Evolutionary conservation across 2,888 invertebrate species (phyloP), one percentile per base, ranked within the genome.

Genomic region (Tenthredo scrophulariae): DNA sequence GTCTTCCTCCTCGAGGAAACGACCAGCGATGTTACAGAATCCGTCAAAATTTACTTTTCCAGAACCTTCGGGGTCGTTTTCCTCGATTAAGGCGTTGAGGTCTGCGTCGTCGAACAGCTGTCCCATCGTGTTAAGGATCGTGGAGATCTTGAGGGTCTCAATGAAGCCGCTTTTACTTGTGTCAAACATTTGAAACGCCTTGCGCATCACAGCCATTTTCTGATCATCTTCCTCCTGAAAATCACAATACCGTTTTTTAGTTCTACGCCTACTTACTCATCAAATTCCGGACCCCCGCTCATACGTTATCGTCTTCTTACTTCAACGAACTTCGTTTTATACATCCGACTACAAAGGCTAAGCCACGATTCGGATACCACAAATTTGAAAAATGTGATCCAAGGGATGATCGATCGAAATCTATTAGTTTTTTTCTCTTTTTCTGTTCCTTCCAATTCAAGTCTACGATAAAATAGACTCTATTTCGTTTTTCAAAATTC

Each of bases 141-240:
- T 98, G 88, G 98, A 97, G 93, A 98, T 97, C 94, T 98, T 98
- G 84, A 97, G 94, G 62, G 97, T 97, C 89, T 98, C 98, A 88
- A 98, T 98, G 94, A 97, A 97, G 77, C 98, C 98, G 86, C 96
- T 96, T 94, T 98, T 98, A 89, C 97, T 97, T 88, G 98, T 98
- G 94, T 98, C 98, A 92, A 98, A 98, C 98, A 98, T 98, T 94
- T 98, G 98, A 95, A 98, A 98, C 90, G 98, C 98, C 94, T 98
- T 98, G 93, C 98, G 97, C 95, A 98, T 97, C 94, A 98, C 97
- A 94, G 96, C 97, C 95, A 96, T 95, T 94, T 97, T 97, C 93
- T 97, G 97, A 89, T 96, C 96, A 91, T 97, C 97, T 92, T 97
- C 97, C 85, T 93, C 93, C 93, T 93, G 84, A 29, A 77, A 83